phyloP scores from a whole-genome alignment of 2,113 vertebrate genomes.

The Spea multiplicata region DNA sequence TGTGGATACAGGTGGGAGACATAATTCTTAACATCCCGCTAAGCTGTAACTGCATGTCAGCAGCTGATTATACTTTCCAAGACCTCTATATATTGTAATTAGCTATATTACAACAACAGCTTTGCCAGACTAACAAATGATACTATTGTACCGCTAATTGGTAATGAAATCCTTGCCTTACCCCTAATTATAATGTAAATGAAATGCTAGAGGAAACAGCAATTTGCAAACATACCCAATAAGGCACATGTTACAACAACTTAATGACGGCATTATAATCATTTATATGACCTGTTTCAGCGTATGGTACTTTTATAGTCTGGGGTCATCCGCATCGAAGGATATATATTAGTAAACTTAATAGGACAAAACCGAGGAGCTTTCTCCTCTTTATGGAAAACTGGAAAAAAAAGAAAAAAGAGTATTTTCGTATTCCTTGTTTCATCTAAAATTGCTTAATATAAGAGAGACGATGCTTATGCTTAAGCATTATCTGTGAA shows the following conservation, averaged over 20 bases:
- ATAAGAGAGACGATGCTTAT: no score
- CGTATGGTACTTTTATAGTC: constrained; percentile 39
- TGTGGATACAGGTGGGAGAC: constrained; percentile 22
- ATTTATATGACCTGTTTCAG: constrained; percentile 21
- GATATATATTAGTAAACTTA: constrained; percentile 40
- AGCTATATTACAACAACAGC: constrained; percentile 12
- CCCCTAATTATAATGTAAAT: constrained; percentile 48
- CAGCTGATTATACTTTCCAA: background rate
- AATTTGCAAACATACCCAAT: constrained; percentile 19
- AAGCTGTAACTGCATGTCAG: constrained; percentile 3
- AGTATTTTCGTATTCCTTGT: background rate
- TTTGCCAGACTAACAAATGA: constrained; percentile 23
- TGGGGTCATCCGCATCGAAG: constrained; percentile 54
- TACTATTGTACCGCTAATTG: constrained; percentile 42
- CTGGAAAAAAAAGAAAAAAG: background rate
- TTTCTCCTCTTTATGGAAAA: background rate
- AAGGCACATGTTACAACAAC: constrained; percentile 14
- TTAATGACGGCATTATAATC: constrained; percentile 40
- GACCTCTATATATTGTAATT: constrained; percentile 15
- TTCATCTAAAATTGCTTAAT: no score
- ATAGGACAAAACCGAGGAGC: background rate
- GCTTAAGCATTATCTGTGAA: no score
- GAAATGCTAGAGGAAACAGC: constrained; percentile 15
- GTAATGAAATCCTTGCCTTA: constrained; percentile 45
- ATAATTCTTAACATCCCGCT: constrained; percentile 4